Conservation (phyloP, 2,113 vertebrate species). For the Chaenocephalus aceratus region DNA sequence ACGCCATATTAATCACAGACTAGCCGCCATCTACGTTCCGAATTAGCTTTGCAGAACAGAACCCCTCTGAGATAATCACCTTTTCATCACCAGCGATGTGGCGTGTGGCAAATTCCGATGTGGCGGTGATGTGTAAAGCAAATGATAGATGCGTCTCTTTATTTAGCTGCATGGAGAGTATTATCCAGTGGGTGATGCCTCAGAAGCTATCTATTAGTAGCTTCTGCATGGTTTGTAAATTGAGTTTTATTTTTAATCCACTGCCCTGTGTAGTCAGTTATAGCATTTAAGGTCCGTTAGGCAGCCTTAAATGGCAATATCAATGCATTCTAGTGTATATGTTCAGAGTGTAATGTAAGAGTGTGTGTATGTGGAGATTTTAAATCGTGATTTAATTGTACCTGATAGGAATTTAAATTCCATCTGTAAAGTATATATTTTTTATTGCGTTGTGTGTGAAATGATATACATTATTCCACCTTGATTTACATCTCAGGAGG, state of each 20-base stretch:
- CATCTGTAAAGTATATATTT: background rate
- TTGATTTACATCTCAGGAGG: background rate
- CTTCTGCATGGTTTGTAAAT: background rate
- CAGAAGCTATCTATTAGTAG: background rate
- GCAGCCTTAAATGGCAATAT: too few species aligned
- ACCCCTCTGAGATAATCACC: constrained; percentile 72
- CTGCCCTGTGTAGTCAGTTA: background rate
- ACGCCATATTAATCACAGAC: constrained; percentile 75
- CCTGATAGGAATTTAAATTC: background rate
- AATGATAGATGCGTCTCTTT: constrained; percentile 20
- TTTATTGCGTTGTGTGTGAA: too few species aligned
- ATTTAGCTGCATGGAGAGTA: background rate
- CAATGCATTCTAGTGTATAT: too few species aligned
- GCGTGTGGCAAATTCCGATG: constrained; percentile 57
- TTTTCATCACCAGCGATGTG: constrained; percentile 72
- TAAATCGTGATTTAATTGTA: background rate
- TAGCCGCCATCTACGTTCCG: constrained; percentile 50
- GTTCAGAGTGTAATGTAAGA: too few species aligned
- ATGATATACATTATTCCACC: background rate
- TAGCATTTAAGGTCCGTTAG: background rate
- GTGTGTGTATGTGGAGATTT: background rate
- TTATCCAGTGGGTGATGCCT: constrained; percentile 28
- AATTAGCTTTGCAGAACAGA: constrained; percentile 66
- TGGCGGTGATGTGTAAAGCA: constrained; percentile 25
- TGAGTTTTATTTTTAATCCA: background rate